Evolutionary conservation across 2,888 invertebrate genomes (phyloP).

Genomic region (Patella pellucida): DNA sequence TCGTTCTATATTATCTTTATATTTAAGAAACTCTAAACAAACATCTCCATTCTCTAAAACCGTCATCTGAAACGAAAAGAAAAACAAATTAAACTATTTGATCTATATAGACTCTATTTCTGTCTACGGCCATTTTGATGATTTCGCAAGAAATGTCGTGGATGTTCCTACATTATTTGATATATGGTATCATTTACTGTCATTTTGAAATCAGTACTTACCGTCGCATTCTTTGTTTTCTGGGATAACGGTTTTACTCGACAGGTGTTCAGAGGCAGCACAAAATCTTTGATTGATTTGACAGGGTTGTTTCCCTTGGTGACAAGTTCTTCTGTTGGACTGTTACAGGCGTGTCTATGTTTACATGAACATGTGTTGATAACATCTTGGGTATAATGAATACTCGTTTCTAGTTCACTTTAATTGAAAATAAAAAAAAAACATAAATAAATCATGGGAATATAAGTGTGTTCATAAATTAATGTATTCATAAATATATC

Average conservation of each 20-base stretch:
- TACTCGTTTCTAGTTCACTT: slow-evolving; percentile 5
- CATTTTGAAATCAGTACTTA: slow-evolving; percentile 73
- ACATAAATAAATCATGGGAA: too few relatives aligned
- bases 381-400: not conserved
- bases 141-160: too few relatives aligned
- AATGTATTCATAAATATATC: too few relatives aligned
- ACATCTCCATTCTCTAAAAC: slow-evolving; percentile 86
- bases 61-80: slow-evolving; percentile 47
- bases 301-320: not conserved
- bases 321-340: not conserved
- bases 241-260: slow-evolving; percentile 86
- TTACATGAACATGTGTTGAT: slow-evolving; percentile 7
- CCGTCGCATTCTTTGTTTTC: slow-evolving; percentile 86
- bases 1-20: slow-evolving; percentile 78
- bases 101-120: too few relatives aligned
- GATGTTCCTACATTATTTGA: too few relatives aligned
- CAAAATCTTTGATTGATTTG: not conserved
- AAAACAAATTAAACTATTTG: too few relatives aligned
- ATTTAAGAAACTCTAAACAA: slow-evolving; percentile 89
- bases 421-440: not conserved
- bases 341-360: not conserved
- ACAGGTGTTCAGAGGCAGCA: slow-evolving; percentile 79
- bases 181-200: too few relatives aligned
- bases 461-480: too few relatives aligned
- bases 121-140: too few relatives aligned